Conservation (phyloP, 2,888 invertebrate species). For the Prenolepis imparis region DNA sequence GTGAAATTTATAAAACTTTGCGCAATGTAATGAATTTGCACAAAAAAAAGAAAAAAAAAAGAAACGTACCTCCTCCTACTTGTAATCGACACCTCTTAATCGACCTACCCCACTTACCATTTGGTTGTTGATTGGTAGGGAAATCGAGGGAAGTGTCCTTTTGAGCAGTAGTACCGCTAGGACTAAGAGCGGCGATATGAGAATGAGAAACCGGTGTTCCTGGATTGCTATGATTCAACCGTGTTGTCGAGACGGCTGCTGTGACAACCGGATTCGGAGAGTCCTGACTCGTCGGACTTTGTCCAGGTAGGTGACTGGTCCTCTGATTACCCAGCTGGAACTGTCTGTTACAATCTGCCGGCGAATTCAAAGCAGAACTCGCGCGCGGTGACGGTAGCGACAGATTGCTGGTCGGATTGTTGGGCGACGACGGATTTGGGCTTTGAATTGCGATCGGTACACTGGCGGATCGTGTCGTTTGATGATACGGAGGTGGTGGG, state of each 20-base stretch:
- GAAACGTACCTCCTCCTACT: constrained; percentile 9
- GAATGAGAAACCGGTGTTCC: constrained; percentile 90
- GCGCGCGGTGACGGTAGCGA: constrained; percentile 92
- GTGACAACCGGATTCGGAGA: constrained; percentile 87
- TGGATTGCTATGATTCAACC: constrained; percentile 90
- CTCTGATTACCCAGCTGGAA: constrained; percentile 85
- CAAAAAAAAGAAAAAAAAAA: constrained; percentile 48
- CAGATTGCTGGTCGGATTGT: constrained; percentile 90
- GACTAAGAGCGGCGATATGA: constrained; percentile 84
- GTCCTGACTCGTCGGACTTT: constrained; percentile 89
- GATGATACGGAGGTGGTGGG: constrained; percentile 93
- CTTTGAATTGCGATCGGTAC: constrained; percentile 92
- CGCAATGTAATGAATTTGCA: constrained; percentile 21
- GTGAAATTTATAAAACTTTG: constrained; percentile 34
- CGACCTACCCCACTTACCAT: constrained; percentile 80
- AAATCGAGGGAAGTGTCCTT: constrained; percentile 84
- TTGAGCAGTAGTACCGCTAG: constrained; percentile 83
- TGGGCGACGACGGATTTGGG: constrained; percentile 91
- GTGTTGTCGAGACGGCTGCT: constrained; percentile 79
- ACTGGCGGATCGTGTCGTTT: constrained; percentile 91
- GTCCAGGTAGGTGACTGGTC: constrained; percentile 88
- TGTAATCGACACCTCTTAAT: too few relatives aligned
- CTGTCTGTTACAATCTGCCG: constrained; percentile 89
- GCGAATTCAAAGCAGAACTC: constrained; percentile 91
- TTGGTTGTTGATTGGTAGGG: constrained; percentile 85